Evolutionary conservation across 2,888 invertebrate species (phyloP).

Genomic region (Caenorhabditis sp.): DNA sequence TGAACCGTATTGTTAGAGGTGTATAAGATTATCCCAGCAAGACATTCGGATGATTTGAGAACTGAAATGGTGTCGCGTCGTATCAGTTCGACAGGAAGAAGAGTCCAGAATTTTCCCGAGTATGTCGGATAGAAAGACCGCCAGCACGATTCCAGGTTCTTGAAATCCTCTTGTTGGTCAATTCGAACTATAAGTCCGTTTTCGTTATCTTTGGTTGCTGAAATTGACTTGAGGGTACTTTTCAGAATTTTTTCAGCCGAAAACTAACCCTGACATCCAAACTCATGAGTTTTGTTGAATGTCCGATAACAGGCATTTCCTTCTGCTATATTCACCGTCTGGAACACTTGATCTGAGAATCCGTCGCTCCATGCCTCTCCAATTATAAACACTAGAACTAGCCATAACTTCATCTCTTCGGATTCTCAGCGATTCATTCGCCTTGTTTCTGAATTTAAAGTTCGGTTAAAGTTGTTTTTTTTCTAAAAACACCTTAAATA

Average conservation of each 20-base stretch:
- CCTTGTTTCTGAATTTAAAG: background rate
- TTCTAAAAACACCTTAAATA: no score
- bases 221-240: constrained; percentile 28
- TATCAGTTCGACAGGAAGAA: constrained; percentile 54
- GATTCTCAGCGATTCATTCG: constrained; percentile 27
- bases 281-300: constrained; percentile 95
- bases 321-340: constrained; percentile 37
- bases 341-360: constrained; percentile 59
- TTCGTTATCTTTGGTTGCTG: constrained; percentile 72
- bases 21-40: constrained; percentile 52
- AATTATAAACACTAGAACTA: constrained; percentile 50
- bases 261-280: constrained; percentile 93
- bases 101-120: constrained; percentile 62
- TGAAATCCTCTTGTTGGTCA: constrained; percentile 57
- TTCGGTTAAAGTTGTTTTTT: no score
- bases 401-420: constrained; percentile 20
- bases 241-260: background rate
- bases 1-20: constrained; percentile 16
- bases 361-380: constrained; percentile 28
- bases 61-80: constrained; percentile 43
- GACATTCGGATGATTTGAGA: constrained; percentile 49
- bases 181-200: constrained; percentile 73
- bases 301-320: constrained; percentile 89
- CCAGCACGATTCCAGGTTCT: constrained; percentile 48
- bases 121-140: constrained; percentile 59